Evolutionary conservation across 2,888 invertebrate species (phyloP).

Genomic region (Hemithea aestivaria): DNA sequence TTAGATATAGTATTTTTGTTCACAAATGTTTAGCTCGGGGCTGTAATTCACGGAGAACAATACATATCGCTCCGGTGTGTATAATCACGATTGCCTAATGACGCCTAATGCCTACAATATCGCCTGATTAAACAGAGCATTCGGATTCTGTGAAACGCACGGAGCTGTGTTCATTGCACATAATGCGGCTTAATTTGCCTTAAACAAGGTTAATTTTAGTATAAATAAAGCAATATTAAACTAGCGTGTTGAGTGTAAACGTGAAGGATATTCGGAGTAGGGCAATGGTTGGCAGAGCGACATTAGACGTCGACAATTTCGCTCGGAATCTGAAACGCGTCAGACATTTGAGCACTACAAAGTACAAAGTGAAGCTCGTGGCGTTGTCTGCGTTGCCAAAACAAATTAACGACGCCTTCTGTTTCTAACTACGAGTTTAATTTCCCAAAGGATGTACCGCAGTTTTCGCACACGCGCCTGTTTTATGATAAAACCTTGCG

Average conservation of each 20-base stretch:
- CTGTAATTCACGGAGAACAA: too few species aligned
- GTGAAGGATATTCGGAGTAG: constrained; percentile 23
- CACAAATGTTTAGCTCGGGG: too few species aligned
- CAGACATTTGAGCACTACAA: constrained; percentile 28
- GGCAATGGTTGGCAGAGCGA: constrained; percentile 22
- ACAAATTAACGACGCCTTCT: constrained; percentile 63
- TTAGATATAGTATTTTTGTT: neutral
- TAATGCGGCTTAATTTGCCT: constrained; percentile 4
- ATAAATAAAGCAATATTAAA: constrained; percentile 13
- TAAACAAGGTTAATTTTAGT: constrained; percentile 12
- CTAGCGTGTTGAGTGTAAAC: constrained; percentile 5
- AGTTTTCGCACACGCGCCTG: constrained; percentile 43
- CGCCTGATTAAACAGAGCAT: constrained; percentile 13
- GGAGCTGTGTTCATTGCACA: neutral
- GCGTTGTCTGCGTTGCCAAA: constrained; percentile 46
- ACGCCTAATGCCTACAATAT: too few species aligned
- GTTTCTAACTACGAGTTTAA: constrained; percentile 55
- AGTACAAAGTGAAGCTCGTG: constrained; percentile 26
- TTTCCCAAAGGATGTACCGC: constrained; percentile 65
- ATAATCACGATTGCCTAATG: too few species aligned
- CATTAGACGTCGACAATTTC: constrained; percentile 30
- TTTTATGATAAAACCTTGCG: constrained; percentile 42
- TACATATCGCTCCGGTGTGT: too few species aligned
- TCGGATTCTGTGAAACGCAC: constrained; percentile 14
- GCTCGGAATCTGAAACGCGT: constrained; percentile 22